Evolutionary conservation across 2,888 invertebrate genomes (phyloP).

Genomic region (Volucella zonaria): DNA sequence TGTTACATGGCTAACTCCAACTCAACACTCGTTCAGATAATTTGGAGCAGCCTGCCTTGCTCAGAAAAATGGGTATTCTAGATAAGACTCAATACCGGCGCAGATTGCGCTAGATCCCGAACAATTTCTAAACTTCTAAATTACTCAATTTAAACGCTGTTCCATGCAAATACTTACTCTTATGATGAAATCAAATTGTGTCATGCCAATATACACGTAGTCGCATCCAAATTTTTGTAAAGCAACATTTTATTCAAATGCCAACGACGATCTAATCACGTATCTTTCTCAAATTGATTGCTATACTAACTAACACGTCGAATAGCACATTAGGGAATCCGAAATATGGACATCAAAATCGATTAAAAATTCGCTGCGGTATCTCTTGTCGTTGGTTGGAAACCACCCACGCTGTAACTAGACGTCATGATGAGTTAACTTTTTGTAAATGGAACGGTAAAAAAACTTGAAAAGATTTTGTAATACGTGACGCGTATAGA

Average conservation of each 20-base stretch:
- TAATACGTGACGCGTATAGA: conserved; percentile 29
- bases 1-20: too few relatives aligned
- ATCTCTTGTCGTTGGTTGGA: conserved; percentile 15
- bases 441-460: conserved; percentile 57
- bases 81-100: too few relatives aligned
- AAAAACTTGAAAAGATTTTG: conserved; percentile 18
- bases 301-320: conserved; percentile 42
- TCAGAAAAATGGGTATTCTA: too few relatives aligned
- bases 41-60: too few relatives aligned
- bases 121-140: too few relatives aligned
- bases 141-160: neutral
- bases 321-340: conserved; percentile 18
- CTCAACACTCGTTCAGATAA: too few relatives aligned
- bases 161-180: neutral
- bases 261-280: conserved; percentile 47
- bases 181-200: conserved; percentile 28
- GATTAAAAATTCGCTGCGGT: conserved; percentile 36
- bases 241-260: neutral
- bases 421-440: conserved; percentile 36
- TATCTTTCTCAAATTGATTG: conserved; percentile 49
- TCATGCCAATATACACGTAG: conserved; percentile 54
- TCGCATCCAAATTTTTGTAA: neutral
- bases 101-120: too few relatives aligned
- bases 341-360: conserved; percentile 21
- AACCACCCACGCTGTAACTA: conserved; percentile 45